Evolutionary conservation across 2,888 invertebrate genomes (phyloP), one percentile per base, ranked within the genome.

Genomic region (Acanthosepion lycidas): DNA sequence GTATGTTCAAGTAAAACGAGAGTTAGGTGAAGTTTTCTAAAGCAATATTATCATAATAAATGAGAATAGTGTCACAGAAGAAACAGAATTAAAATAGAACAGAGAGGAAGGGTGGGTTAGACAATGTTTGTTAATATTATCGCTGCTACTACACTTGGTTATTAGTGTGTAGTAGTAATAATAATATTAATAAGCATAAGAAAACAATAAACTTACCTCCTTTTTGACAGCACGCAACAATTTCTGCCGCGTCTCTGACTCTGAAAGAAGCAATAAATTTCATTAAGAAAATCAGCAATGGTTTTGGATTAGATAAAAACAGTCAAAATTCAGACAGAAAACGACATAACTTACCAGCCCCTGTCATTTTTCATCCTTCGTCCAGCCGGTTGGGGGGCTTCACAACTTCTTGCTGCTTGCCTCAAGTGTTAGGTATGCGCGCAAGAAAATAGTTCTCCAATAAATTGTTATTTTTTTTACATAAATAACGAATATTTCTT

Each of bases 191-290:
- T 78, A 78, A 33, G n/a, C 59, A 59, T 59, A n/a, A n/a, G 78
- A 78, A 78, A 33, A 78, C 92, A 48, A n/a, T 4, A 51, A 59
- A 95, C 97, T 97, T 96, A 98, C 98, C 97, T 98, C 99, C 97
- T 98, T 98, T 97, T 99, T 99, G 94, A 99, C 98, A 95, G 98
- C 98, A 94, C 98, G 98, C 95, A 99, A 98, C 96, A 99, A 98
- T 96, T 98, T 98, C 97, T 98, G 98, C 97, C 97, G 98, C 98
- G 96, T 98, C 96, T 97, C 97, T 91, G 96, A 95, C 95, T 97
- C 97, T 96, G 96, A 95, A 95, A 95, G 51, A n/a, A 49, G 18
- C 53, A n/a, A 49, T 53, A 26, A 26, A 51, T 93, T 49, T 26
- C 49, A 93, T 93, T 93, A 18, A 51, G 5, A 51, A 23, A 93